Evolutionary conservation across 2,888 invertebrate genomes (phyloP).

Genomic region (Eristalis intricaria): DNA sequence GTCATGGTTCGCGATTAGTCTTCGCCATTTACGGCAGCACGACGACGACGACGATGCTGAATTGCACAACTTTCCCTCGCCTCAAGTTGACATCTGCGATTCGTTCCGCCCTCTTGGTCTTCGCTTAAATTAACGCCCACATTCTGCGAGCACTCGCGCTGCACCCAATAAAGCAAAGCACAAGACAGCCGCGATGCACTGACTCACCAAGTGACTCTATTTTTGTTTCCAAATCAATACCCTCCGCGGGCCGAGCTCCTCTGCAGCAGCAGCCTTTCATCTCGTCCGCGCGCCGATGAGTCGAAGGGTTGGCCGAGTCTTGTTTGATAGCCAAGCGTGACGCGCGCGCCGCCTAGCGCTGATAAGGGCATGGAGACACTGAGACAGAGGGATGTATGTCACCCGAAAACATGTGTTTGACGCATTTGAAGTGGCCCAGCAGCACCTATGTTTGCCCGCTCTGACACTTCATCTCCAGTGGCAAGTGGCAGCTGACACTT

Average conservation of each 20-base stretch:
- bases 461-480: slow-evolving; percentile 22
- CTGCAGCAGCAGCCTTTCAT: neutral
- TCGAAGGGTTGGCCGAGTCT: too few relatives aligned
- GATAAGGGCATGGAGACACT: neutral
- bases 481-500: neutral
- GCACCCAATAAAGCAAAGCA: too few relatives aligned
- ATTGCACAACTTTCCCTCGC: slow-evolving; percentile 26
- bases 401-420: slow-evolving; percentile 14
- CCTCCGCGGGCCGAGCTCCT: too few relatives aligned
- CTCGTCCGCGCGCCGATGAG: too few relatives aligned
- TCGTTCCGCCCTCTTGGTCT: neutral
- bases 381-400: neutral
- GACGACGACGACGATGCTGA: slow-evolving; percentile 11
- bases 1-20: slow-evolving; percentile 16
- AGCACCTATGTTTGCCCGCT: slow-evolving; percentile 2
- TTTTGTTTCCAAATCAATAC: neutral
- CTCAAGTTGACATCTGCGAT: neutral
- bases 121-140: neutral
- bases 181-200: too few relatives aligned
- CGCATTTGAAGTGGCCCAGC: neutral
- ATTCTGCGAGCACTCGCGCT: too few relatives aligned
- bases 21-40: slow-evolving; percentile 5
- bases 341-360: neutral
- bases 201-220: neutral
- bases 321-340: too few relatives aligned